These are phyloP conservation scores for Nasonovia ribisnigri DNA, from an alignment of 2,888 invertebrate genomes.

Conservation along the genomic window DNA sequence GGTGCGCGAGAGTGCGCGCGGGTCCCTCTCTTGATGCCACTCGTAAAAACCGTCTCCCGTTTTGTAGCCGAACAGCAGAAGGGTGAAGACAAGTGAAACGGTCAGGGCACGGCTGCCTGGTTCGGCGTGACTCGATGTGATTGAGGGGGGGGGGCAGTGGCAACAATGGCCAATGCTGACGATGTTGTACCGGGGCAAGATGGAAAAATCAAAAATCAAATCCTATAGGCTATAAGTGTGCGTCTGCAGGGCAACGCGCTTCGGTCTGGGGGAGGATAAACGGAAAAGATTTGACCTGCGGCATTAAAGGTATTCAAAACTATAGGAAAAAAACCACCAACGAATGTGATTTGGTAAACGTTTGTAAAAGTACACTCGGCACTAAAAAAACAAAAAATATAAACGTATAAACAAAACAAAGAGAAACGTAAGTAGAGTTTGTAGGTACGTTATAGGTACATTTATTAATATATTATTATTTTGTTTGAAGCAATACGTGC, in stretches of 20 bases:
- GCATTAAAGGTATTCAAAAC: neutral
- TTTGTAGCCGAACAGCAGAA: constrained; percentile 17
- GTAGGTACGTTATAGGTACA: neutral
- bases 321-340: neutral
- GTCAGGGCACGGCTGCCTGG: neutral
- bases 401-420: neutral
- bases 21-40: constrained; percentile 39
- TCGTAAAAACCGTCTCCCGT: constrained; percentile 46
- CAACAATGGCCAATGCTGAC: constrained; percentile 47
- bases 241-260: neutral
- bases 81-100: constrained; percentile 56
- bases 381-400: neutral
- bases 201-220: neutral
- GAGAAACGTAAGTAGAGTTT: neutral
- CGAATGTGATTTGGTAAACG: neutral
- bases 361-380: neutral
- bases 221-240: neutral
- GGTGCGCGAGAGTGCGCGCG: constrained; percentile 44
- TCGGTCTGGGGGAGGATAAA: neutral
- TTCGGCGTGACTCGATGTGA: neutral
- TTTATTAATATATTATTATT: neutral
- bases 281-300: neutral
- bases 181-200: neutral
- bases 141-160: neutral
- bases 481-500: neutral